Conservation (phyloP, 2,113 vertebrate genomes). For the Spermophilus dauricus region DNA sequence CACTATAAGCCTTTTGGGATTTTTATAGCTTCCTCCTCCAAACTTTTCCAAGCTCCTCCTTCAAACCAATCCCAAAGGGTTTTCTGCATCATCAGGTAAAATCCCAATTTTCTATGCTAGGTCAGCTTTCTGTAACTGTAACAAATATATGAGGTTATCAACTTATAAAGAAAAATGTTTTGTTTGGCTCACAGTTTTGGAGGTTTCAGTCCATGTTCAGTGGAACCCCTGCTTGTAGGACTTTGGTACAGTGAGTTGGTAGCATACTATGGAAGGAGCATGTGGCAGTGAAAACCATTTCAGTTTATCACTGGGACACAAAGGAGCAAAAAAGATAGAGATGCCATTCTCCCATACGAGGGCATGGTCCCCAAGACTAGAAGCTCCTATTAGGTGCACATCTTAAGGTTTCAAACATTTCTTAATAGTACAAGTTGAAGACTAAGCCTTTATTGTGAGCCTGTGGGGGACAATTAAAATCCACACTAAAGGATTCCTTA, state of each 20-base stretch:
- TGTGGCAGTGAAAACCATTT: background rate
- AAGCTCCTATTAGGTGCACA: background rate
- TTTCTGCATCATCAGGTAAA: background rate
- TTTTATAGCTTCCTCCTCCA: background rate
- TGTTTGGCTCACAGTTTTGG: background rate
- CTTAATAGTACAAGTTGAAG: background rate
- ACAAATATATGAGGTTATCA: background rate
- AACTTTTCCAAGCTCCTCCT: background rate
- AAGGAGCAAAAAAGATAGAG: no score
- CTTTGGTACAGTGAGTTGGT: background rate
- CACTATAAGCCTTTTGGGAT: background rate
- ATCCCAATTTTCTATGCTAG: background rate
- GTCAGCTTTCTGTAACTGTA: background rate
- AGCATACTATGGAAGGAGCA: background rate
- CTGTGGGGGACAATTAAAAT: background rate
- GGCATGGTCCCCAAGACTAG: rapidly evolving
- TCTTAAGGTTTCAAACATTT: background rate
- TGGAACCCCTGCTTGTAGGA: background rate
- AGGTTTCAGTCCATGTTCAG: background rate
- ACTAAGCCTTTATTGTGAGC: background rate
- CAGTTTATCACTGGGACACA: background rate
- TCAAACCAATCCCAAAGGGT: background rate
- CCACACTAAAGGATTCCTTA: background rate
- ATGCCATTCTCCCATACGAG: background rate
- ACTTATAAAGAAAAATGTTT: background rate